These are phyloP conservation scores for Syndactyla subalaris DNA, from an alignment of 2,797 vertebrate genomes.

Conservation along the genomic window DNA sequence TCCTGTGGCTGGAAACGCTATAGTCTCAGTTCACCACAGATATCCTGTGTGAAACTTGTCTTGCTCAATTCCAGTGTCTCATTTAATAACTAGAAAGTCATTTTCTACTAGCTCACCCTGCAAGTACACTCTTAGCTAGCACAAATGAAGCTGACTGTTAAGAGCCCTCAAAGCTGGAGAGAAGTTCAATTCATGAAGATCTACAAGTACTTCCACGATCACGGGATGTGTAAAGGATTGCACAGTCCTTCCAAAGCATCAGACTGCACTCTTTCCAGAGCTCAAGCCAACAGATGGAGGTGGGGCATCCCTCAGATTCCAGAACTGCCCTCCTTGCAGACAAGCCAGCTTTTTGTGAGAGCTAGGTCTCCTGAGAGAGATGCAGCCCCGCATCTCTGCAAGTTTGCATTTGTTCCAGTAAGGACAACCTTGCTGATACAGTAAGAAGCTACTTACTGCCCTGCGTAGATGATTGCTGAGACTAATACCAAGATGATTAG, in stretches of 20 bases:
- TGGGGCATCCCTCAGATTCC: not conserved
- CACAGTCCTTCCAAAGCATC: not conserved
- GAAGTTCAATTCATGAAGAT: not conserved
- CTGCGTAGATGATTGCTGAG: not conserved
- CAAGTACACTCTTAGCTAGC: not conserved
- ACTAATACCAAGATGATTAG: constrained; percentile 45
- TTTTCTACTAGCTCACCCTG: not conserved
- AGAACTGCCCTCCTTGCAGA: not conserved
- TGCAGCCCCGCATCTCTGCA: not conserved
- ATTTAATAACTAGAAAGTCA: not conserved
- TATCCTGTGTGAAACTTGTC: not conserved
- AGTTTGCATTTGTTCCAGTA: not conserved
- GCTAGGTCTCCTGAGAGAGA: not conserved
- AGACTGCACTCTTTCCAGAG: not conserved
- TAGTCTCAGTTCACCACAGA: not conserved
- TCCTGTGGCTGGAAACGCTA: not conserved
- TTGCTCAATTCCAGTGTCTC: not conserved
- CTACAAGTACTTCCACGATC: not conserved
- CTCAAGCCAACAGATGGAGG: not conserved
- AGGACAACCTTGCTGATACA: not conserved
- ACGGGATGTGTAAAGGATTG: not conserved
- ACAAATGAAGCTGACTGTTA: not conserved
- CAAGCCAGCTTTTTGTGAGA: not conserved
- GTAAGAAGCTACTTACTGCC: not conserved
- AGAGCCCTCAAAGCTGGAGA: not conserved